phyloP scores from a whole-genome alignment of 2,888 invertebrate genomes.

The Lasius fuliginosus region DNA sequence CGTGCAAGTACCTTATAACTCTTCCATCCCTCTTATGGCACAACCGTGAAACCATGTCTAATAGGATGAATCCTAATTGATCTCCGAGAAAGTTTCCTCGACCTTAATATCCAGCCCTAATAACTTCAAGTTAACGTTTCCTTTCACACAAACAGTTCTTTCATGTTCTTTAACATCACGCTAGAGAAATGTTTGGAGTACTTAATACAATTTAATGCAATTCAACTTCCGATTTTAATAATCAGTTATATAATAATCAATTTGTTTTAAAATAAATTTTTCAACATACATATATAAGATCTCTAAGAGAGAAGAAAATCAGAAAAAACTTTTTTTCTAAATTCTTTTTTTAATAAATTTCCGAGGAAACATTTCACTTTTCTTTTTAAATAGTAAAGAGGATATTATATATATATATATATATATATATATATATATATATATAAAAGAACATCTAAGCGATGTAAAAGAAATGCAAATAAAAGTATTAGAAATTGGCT shows the following conservation, averaged over 20 bases:
- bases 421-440: too few relatives aligned
- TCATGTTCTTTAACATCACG: background rate
- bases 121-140: slow-evolving; percentile 6
- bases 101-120: background rate
- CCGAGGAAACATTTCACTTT: too few relatives aligned
- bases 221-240: background rate
- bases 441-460: too few relatives aligned
- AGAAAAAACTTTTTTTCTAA: background rate
- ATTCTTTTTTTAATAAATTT: background rate
- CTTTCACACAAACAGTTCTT: background rate
- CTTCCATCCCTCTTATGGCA: background rate
- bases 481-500: background rate
- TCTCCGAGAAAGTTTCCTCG: background rate
- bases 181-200: background rate
- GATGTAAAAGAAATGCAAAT: background rate
- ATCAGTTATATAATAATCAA: background rate
- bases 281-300: background rate
- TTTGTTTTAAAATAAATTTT: background rate
- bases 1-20: slow-evolving; percentile 9
- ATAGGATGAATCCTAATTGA: slow-evolving; percentile 33
- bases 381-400: background rate
- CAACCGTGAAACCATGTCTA: slow-evolving; percentile 26
- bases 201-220: background rate
- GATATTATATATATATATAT: too few relatives aligned
- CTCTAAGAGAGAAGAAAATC: background rate